These are phyloP conservation scores for Cotesia glomerata DNA, from an alignment of 1,140 invertebrate species.

Conservation along the genomic window DNA sequence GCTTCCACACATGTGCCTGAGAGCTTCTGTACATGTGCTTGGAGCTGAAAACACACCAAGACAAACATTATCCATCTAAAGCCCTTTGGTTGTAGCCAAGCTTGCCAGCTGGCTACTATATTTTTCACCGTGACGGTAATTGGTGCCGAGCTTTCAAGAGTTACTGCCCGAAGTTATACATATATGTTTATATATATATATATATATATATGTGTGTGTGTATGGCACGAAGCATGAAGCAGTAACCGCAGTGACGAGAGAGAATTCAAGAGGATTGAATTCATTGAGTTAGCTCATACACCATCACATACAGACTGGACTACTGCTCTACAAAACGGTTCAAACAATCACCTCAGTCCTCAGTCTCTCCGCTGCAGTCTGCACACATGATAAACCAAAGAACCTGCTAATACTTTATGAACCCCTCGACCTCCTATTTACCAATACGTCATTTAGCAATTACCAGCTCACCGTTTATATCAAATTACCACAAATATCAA, in stretches of 20 bases:
- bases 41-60: no score
- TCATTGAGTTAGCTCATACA: not conserved
- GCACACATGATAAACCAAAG: not conserved
- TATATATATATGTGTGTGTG: no score
- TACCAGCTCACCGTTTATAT: no score
- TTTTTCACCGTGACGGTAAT: slow-evolving; percentile 7
- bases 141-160: slow-evolving; percentile 3
- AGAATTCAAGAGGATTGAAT: not conserved
- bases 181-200: no score
- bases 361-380: not conserved
- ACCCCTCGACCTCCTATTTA: no score
- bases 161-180: no score
- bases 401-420: not conserved
- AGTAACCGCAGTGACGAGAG: not conserved
- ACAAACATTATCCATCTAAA: no score
- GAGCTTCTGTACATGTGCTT: no score
- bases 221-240: not conserved
- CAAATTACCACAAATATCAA: no score
- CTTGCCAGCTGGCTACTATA: not conserved
- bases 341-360: not conserved
- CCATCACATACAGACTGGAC: no score
- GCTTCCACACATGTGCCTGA: no score
- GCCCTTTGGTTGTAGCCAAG: not conserved
- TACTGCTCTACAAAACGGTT: not conserved
- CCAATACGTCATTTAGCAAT: no score